A percentile compares a stretch with the other conserved stretches of the same genome.
phyloP scores from a whole-genome alignment of 1,140 invertebrate genomes.

The Micrasema longulum region DNA sequence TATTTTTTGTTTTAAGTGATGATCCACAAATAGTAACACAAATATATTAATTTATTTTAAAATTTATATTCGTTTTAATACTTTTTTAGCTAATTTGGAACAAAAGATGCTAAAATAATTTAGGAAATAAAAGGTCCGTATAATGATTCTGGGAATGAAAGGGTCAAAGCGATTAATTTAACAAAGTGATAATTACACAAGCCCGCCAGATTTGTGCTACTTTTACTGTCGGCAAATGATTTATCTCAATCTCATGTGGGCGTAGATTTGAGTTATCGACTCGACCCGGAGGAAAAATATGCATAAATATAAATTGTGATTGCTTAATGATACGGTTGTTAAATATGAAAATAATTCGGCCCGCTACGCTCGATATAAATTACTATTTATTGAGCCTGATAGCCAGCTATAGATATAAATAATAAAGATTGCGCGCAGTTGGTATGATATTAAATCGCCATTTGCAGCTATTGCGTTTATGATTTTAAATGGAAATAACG shows the following conservation, averaged over 20 bases:
- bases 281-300: conserved; percentile 29
- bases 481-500: no score
- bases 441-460: no score
- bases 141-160: not conserved
- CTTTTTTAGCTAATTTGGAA: no score
- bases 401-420: no score
- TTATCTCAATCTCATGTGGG: conserved; percentile 43
- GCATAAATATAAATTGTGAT: conserved; percentile 35
- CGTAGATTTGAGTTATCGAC: conserved; percentile 39
- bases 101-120: no score
- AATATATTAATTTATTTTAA: no score
- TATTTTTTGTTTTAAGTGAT: no score
- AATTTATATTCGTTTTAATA: no score
- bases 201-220: conserved; percentile 10
- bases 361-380: conserved; percentile 11
- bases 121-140: no score
- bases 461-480: no score
- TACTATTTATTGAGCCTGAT: conserved; percentile 16
- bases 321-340: conserved; percentile 37
- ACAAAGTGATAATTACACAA: conserved; percentile 47
- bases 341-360: conserved; percentile 28
- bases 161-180: conserved; percentile 41
- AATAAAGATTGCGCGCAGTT: no score
- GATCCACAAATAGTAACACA: no score
- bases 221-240: conserved; percentile 44